A percentile compares a stretch with the other conserved stretches of the same genome.
These are phyloP conservation scores for Chaitophorus viminalis DNA, from an alignment of 2,888 invertebrate species.

Conservation along the genomic window DNA sequence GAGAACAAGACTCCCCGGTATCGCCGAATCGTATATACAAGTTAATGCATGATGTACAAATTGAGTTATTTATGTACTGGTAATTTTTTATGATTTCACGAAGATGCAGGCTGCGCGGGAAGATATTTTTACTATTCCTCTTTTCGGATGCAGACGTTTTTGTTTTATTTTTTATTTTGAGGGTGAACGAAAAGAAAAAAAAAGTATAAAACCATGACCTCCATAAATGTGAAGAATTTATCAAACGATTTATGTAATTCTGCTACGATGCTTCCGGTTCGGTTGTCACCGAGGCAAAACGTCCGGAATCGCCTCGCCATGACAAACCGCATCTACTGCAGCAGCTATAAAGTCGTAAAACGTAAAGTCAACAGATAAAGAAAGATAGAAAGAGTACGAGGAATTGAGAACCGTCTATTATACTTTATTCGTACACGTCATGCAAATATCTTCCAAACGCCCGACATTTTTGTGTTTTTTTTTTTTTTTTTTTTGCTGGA, in stretches of 20 bases:
- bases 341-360: background rate
- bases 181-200: background rate
- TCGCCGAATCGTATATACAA: constrained; percentile 26
- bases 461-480: no score
- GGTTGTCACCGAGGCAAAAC: background rate
- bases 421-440: background rate
- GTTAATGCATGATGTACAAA: constrained; percentile 46
- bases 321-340: background rate
- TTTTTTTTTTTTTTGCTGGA: no score
- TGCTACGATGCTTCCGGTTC: constrained; percentile 4
- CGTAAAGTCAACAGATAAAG: no score
- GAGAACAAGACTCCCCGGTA: constrained; percentile 2
- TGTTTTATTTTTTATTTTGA: constrained; percentile 24
- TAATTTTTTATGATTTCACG: constrained; percentile 58
- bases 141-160: background rate
- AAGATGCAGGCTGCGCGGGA: no score
- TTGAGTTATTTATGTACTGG: constrained; percentile 60
- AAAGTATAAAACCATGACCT: constrained; percentile 25
- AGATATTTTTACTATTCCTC: background rate
- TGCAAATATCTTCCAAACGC: no score
- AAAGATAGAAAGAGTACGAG: no score
- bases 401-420: background rate
- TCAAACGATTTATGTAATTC: constrained; percentile 34
- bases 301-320: background rate
- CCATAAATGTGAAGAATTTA: constrained; percentile 19